Base-by-base conservation (phyloP, 2,797 vertebrate genomes). In the Pangasius macronema region DNA sequence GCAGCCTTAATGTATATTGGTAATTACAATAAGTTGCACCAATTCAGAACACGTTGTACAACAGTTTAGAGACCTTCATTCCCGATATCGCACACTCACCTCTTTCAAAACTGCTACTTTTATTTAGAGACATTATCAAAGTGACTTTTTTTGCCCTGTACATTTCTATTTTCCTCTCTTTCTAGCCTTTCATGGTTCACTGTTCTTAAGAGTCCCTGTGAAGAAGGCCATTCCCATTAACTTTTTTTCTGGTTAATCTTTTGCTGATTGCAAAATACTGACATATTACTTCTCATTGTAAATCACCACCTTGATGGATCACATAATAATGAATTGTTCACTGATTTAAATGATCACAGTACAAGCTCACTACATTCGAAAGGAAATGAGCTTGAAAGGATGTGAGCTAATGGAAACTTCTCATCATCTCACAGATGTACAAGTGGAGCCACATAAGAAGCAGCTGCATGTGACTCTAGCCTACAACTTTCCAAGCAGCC, bases 381-480 rank as follows among this genome's bases (percentile, higher is more conserved):
- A 82, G 80, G 80, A 63, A 82, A 82, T 65, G 39, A 61, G 3
- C 22, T 46, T 59, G 42, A 80, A 57, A 24, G 20, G n/a, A 59
- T 80, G 22, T 61, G 22, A 46, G 80, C 57, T 70, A 84, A 70
- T 68, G 46, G 49, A 46, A 75, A 42, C 24, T 30, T 75, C 14
- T 65, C 5, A 39, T 81, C 24, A 57, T 87, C 27, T 86, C 10
- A 49, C 94, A 99, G 98, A 99, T 89, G 98, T 97, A 8, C 97
- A 96, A 0, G 97, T 99, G 86, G 98, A 99, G 90, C 97, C 97
- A 49, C 98, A 99, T 88, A 99, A 97, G 95, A 99, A 99, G 94
- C 99, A 99, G 91, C 97, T 99, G 53, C 99, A 99, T 0, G 97
- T 99, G 81, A 99, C 99, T 0, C 92, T 99, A 93, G 98, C 99